Evolutionary conservation across 2,113 vertebrate species (phyloP).

Genomic region (Leuciscus idus): DNA sequence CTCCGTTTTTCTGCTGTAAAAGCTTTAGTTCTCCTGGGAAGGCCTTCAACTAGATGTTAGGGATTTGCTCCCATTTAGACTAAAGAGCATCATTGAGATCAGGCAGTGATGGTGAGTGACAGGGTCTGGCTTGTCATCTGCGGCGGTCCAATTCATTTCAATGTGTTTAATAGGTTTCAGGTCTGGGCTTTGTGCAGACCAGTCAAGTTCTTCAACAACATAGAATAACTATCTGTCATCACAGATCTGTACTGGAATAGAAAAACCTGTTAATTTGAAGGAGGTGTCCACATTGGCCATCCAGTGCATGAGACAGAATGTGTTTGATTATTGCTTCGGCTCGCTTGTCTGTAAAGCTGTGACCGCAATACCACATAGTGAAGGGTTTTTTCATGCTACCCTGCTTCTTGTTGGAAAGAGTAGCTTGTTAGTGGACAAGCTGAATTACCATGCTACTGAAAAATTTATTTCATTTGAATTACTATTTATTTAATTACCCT

Average conservation of each 20-base stretch:
- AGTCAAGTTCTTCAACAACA: background rate
- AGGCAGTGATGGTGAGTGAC: background rate
- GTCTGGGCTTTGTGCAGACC: background rate
- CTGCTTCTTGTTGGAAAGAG: background rate
- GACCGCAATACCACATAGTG: background rate
- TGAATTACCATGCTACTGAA: background rate
- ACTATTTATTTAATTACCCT: background rate
- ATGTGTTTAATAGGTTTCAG: background rate
- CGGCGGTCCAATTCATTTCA: background rate
- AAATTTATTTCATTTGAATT: background rate
- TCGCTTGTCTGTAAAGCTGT: background rate
- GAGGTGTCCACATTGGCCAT: background rate
- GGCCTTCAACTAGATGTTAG: background rate
- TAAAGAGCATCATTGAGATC: background rate
- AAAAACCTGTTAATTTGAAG: background rate
- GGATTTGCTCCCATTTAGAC: background rate
- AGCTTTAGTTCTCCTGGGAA: background rate
- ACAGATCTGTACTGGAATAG: background rate
- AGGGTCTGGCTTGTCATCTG: background rate
- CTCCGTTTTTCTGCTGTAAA: background rate
- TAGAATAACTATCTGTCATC: background rate
- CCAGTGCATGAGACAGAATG: background rate
- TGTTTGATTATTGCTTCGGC: background rate
- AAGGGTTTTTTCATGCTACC: background rate
- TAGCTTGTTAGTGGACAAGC: background rate